Percentiles rank a stretch among this genome's conserved stretches.
Evolutionary conservation across 1,140 invertebrate species (phyloP).

Genomic region (Halyomorpha halys): DNA sequence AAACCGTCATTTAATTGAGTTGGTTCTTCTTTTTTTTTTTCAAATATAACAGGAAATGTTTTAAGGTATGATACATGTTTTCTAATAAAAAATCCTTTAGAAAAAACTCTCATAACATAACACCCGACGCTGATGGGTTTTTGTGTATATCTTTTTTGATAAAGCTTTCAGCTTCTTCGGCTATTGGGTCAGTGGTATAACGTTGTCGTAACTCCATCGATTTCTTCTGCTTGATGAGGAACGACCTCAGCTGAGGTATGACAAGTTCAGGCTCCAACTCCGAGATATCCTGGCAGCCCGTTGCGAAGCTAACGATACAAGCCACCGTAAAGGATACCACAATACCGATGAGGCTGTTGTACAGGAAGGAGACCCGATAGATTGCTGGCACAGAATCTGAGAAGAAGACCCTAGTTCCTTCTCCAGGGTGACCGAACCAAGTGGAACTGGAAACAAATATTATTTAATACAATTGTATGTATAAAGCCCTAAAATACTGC

Average conservation of each 20-base stretch:
- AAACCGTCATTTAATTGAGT: no score
- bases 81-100: neutral
- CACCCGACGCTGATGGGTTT: neutral
- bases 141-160: no score
- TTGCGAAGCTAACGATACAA: neutral
- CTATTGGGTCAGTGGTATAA: no score
- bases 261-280: slow-evolving; percentile 7
- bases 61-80: no score
- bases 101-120: neutral
- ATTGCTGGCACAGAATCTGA: neutral
- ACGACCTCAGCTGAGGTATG: slow-evolving; percentile 1
- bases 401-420: slow-evolving; percentile 8
- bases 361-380: slow-evolving; percentile 18
- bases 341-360: slow-evolving; percentile 5
- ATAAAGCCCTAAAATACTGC: no score
- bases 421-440: slow-evolving; percentile 7
- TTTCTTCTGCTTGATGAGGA: no score
- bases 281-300: neutral
- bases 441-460: slow-evolving; percentile 10
- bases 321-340: neutral
- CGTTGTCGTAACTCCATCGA: no score
- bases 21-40: no score
- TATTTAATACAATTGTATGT: no score
- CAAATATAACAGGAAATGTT: no score
- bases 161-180: no score